Base-by-base conservation (phyloP, 2,113 vertebrate species). In the Tricholaema leucomelas region DNA sequence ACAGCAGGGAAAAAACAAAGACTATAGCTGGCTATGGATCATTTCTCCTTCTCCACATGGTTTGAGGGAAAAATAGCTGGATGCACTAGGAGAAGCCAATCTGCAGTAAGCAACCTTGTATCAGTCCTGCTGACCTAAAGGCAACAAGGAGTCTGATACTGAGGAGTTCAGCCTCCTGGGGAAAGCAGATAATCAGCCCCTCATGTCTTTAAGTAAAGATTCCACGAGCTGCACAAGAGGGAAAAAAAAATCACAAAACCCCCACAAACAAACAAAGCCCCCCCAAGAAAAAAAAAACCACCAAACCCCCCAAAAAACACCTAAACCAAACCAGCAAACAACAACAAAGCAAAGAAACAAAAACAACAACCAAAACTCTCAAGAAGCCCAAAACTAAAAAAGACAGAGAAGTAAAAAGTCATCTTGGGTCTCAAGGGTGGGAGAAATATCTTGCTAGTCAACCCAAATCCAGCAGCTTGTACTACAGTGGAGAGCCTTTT, bases 21-120 rank as follows among this genome's bases (percentile, higher is more conserved):
- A 2, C 50, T 59, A 15, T 15, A 70, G 61, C 78, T 92, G 50
- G 69, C 30, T 79, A 84, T 59, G 87, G 92, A 92, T 95, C 70
- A 60, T 85, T 96, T 95, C 82, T 87, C 79, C 66, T 93, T 85
- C 87, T 72, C 66, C 74, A 95, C 86, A 85, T 33, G 71, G 74
- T 88, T 91, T 90, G 77, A 93, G 78, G 88, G 86, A 82, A 93
- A 88, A 94, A 93, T 88, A 91, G 71, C 77, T 88, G 64, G 42
- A 70, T 66, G 56, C 81, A 38, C 18, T 66, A 55, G 73, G 67
- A 66, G 88, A 81, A 59, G 44, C 18, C 40, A 76, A 61, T 69
- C 61, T 81, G 63, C 38, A 82, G 56, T 8, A 56, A 76, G 54
- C 38, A 54, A 61, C 56, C 20, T 82, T 1, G 0, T 42, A 72